These are phyloP conservation scores for Notechis scutatus DNA, from an alignment of 2,113 vertebrate species.

Conservation along the genomic window DNA sequence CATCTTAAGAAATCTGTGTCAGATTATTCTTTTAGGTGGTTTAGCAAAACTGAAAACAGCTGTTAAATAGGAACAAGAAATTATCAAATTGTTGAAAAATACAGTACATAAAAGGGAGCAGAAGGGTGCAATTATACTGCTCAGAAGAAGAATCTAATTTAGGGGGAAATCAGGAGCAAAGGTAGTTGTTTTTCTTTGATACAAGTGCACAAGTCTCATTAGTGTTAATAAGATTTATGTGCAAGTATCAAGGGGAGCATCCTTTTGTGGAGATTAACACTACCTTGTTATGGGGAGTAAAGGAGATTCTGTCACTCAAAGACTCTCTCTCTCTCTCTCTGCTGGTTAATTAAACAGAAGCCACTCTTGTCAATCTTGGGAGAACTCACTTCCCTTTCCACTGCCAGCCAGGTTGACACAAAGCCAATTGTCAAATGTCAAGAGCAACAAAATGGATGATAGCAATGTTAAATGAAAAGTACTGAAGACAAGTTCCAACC, in stretches of 20 bases:
- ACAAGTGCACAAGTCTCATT: conserved; percentile 53
- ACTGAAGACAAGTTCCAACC: conserved; percentile 10
- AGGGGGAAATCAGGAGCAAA: conserved; percentile 28
- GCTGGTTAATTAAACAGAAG: conserved; percentile 60
- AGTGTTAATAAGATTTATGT: conserved; percentile 44
- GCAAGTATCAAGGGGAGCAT: conserved; percentile 46
- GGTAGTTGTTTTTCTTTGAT: conserved; percentile 44
- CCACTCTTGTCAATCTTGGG: conserved; percentile 43
- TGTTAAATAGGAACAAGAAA: conserved; percentile 27
- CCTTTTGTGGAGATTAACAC: conserved; percentile 58
- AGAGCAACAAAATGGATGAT: conserved; percentile 26
- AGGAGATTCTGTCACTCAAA: conserved; percentile 55
- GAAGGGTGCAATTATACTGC: not conserved
- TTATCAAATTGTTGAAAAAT: conserved; percentile 38
- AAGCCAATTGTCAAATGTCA: conserved; percentile 45
- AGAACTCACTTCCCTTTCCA: conserved; percentile 27
- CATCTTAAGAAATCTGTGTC: conserved; percentile 32
- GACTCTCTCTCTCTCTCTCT: conserved; percentile 27
- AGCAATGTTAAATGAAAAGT: conserved; percentile 13
- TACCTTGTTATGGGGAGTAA: conserved; percentile 39
- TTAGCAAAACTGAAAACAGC: conserved; percentile 24
- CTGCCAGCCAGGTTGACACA: conserved; percentile 33
- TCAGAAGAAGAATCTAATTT: conserved; percentile 39
- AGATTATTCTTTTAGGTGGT: conserved; percentile 13
- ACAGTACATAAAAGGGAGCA: not conserved